A percentile compares a stretch with the other conserved stretches of the same genome.
phyloP scores from a whole-genome alignment of 2,113 vertebrate genomes.

The Nannospalax galili region DNA sequence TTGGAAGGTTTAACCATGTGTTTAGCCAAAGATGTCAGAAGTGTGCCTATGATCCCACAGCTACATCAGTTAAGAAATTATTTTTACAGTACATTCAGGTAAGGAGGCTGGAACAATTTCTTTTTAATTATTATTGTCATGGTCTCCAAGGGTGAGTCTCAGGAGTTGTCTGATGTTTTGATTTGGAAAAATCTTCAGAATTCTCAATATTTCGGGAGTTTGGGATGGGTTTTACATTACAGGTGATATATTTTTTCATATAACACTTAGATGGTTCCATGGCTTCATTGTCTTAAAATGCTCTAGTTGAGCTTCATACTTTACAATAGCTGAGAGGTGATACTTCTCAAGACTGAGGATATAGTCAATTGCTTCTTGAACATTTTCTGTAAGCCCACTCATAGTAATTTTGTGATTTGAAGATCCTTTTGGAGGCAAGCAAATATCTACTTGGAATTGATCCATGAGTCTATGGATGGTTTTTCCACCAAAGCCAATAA shows the following conservation, averaged over 20 bases:
- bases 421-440: background rate
- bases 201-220: constrained; percentile 89
- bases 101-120: background rate
- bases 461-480: background rate
- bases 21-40: background rate
- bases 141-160: constrained; percentile 88
- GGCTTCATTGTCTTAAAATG: constrained; percentile 84
- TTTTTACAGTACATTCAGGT: background rate
- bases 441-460: background rate
- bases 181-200: constrained; percentile 89
- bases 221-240: constrained; percentile 81
- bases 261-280: constrained; percentile 85
- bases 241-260: constrained; percentile 88
- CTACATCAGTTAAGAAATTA: constrained; percentile 34
- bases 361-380: background rate
- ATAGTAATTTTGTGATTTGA: background rate
- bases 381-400: background rate
- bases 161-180: constrained; percentile 85
- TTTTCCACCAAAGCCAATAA: constrained; percentile 70
- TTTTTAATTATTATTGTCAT: constrained; percentile 82
- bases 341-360: background rate
- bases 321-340: constrained; percentile 83
- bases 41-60: background rate
- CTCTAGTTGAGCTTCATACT: constrained; percentile 87
- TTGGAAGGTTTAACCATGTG: background rate